phyloP scores from a whole-genome alignment of 1,140 invertebrate genomes.

The Drosophila setifemur region DNA sequence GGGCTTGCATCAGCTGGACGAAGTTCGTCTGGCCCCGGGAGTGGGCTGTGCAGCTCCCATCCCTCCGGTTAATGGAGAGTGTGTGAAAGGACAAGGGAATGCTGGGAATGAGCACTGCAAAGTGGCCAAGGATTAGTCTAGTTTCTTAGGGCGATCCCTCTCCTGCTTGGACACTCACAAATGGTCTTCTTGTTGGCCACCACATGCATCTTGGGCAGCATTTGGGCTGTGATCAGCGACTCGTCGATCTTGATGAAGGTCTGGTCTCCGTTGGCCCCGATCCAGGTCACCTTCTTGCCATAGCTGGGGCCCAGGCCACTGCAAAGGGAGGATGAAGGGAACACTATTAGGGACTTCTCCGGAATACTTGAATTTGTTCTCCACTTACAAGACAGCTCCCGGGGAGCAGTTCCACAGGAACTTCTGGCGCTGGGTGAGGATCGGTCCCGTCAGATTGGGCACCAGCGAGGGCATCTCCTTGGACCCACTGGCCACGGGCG shows the following conservation, averaged over 20 bases:
- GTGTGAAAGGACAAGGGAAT: conserved; percentile 86
- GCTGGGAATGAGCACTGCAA: conserved; percentile 41
- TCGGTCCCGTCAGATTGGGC: conserved; percentile 32
- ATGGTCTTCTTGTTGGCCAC: conserved; percentile 94
- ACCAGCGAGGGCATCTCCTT: conserved; percentile 61
- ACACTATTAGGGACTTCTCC: background rate
- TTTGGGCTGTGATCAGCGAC: conserved; percentile 94
- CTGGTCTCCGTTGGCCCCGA: conserved; percentile 96
- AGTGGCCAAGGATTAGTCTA: background rate
- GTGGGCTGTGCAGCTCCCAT: conserved; percentile 92
- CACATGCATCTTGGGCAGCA: conserved; percentile 92
- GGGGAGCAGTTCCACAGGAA: conserved; percentile 92
- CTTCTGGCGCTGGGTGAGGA: conserved; percentile 73
- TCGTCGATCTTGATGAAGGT: conserved; percentile 97
- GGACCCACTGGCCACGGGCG: conserved; percentile 45
- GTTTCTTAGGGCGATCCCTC: background rate
- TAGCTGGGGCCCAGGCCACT: conserved; percentile 88
- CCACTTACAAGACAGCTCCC: conserved; percentile 87
- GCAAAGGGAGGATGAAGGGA: background rate
- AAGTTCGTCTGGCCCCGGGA: conserved; percentile 89
- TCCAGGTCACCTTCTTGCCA: conserved; percentile 94
- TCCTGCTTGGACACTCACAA: conserved; percentile 85
- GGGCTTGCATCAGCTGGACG: conserved; percentile 61
- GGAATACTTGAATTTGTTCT: background rate
- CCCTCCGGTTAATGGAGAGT: conserved; percentile 90